Evolutionary conservation across 2,113 vertebrate species (phyloP).

Genomic region (Procavia capensis): DNA sequence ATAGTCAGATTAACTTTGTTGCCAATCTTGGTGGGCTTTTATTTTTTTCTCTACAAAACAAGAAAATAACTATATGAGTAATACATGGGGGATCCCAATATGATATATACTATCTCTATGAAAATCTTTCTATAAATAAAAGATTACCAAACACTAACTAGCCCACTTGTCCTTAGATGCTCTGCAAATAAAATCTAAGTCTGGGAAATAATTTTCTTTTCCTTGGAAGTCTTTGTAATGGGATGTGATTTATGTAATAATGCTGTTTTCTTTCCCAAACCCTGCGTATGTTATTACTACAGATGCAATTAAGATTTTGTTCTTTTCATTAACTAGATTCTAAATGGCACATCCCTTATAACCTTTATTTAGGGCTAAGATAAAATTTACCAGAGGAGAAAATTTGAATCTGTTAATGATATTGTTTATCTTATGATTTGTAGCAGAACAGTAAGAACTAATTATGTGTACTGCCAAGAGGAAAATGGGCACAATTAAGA

Average conservation of each 20-base stretch:
- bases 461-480: neutral
- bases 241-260: slow-evolving; percentile 33
- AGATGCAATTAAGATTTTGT: neutral
- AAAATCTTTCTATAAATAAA: slow-evolving; percentile 69
- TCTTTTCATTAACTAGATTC: slow-evolving; percentile 48
- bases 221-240: slow-evolving; percentile 6
- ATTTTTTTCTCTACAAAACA: neutral
- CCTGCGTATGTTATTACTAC: neutral
- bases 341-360: neutral
- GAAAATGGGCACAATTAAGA: neutral
- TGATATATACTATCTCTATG: slow-evolving; percentile 30
- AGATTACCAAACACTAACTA: slow-evolving; percentile 43
- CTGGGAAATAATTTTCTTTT: slow-evolving; percentile 49
- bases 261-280: slow-evolving; percentile 28
- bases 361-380: neutral
- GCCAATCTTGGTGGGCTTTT: neutral
- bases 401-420: neutral
- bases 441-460: neutral
- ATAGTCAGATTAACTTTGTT: slow-evolving; percentile 1
- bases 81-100: slow-evolving; percentile 29
- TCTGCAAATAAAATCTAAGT: slow-evolving; percentile 47
- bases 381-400: slow-evolving; percentile 49
- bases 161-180: slow-evolving; percentile 52
- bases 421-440: neutral
- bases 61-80: slow-evolving; percentile 29